Evolutionary conservation across 1,140 invertebrate species (phyloP).

Genomic region (Diploscapter pachys): DNA sequence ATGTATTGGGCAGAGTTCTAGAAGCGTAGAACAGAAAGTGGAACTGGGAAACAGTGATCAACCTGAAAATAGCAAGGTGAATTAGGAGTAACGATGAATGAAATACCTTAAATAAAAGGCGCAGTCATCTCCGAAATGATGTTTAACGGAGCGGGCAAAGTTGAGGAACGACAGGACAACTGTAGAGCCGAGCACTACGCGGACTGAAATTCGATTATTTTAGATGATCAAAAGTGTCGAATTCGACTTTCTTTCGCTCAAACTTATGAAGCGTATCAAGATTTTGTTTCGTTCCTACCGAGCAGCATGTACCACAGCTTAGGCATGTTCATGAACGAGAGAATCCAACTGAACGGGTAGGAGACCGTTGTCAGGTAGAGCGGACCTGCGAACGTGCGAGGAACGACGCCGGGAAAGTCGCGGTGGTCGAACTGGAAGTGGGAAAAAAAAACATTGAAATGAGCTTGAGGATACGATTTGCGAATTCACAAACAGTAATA

Average conservation of each 20-base stretch:
- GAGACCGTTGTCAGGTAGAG: slow-evolving; percentile 69
- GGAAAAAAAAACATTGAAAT: too few species aligned
- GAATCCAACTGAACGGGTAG: slow-evolving; percentile 72
- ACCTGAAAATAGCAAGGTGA: slow-evolving; percentile 58
- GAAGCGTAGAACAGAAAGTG: slow-evolving; percentile 96
- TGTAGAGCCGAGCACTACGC: slow-evolving; percentile 72
- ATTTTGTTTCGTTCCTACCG: slow-evolving; percentile 67
- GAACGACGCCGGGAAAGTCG: slow-evolving; percentile 96
- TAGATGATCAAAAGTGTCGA: slow-evolving; percentile 4
- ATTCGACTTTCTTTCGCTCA: not conserved
- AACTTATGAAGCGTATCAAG: too few species aligned
- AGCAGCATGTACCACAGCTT: slow-evolving; percentile 87
- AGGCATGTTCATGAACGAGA: slow-evolving; percentile 71
- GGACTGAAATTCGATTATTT: slow-evolving; percentile 66
- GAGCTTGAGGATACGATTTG: too few species aligned
- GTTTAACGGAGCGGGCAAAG: slow-evolving; percentile 71
- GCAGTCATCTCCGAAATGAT: slow-evolving; percentile 75
- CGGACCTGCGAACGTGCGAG: slow-evolving; percentile 89
- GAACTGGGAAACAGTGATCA: slow-evolving; percentile 85
- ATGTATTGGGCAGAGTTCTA: slow-evolving; percentile 88
- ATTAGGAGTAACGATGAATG: not conserved
- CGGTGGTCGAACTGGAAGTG: slow-evolving; percentile 87
- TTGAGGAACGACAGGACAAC: slow-evolving; percentile 74
- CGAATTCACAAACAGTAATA: too few species aligned
- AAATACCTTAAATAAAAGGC: slow-evolving; percentile 70